A percentile compares a stretch with the other conserved stretches of the same genome.
These are phyloP conservation scores for Antedon bifida DNA, from an alignment of 35 echinoderm and acorn worm species.

Conservation along the genomic window DNA sequence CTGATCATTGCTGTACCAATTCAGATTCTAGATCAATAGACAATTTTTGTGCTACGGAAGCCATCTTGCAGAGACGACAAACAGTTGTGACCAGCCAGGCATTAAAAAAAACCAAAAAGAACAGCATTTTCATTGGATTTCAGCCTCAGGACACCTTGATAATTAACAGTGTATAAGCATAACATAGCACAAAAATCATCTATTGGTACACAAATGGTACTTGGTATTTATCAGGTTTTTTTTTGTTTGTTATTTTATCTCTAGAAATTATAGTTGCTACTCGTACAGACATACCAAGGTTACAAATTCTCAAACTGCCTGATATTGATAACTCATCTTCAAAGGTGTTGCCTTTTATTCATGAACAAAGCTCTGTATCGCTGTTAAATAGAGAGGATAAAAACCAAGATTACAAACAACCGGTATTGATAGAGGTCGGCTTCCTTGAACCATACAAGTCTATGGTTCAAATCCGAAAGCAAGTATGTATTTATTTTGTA, in stretches of 20 bases:
- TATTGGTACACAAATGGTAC: no score
- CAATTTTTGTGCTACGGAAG: no score
- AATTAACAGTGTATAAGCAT: no score
- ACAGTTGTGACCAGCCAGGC: no score
- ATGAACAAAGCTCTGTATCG: slow-evolving; percentile 17
- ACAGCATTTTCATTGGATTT: no score
- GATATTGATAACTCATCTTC: neutral
- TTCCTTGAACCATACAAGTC: slow-evolving; percentile 39
- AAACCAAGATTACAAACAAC: neutral
- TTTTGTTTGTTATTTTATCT: neutral
- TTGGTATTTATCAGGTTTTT: no score
- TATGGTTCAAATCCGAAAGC: slow-evolving; percentile 45
- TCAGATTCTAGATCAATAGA: no score
- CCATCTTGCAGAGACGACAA: no score
- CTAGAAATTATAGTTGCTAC: slow-evolving; percentile 36
- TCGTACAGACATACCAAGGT: slow-evolving; percentile 9
- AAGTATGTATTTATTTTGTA: slow-evolving; percentile 9
- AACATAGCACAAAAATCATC: no score
- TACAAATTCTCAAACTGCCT: slow-evolving; percentile 25
- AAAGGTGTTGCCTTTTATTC: slow-evolving; percentile 31
- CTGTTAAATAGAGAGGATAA: slow-evolving; percentile 12
- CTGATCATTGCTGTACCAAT: no score
- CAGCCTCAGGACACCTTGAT: no score
- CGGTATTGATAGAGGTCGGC: slow-evolving; percentile 38
- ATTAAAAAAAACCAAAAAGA: no score